A percentile compares a stretch with the other conserved stretches of the same genome.
Conservation (phyloP, 2,888 invertebrate genomes). For the Lagria hirta region DNA sequence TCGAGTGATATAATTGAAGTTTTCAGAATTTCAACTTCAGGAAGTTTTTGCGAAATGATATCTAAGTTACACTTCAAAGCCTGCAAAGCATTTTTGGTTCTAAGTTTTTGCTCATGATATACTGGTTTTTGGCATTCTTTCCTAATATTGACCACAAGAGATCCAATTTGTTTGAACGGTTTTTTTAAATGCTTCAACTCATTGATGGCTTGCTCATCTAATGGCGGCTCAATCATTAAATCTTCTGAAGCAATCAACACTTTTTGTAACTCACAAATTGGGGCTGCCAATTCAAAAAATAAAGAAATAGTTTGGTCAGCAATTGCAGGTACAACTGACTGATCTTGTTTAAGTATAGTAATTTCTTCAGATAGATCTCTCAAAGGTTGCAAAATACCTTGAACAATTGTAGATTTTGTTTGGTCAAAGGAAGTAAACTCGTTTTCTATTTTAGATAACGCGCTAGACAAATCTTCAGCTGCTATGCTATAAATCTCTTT, state of each 20-base stretch:
- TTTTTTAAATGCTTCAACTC: conserved; percentile 25
- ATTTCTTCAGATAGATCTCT: conserved; percentile 18
- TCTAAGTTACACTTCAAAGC: conserved; percentile 22
- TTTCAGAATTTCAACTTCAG: conserved; percentile 17
- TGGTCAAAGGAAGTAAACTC: too few species aligned
- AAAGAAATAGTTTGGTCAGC: conserved; percentile 31
- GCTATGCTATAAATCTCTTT: too few species aligned
- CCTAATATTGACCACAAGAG: too few species aligned
- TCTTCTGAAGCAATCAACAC: conserved; percentile 9
- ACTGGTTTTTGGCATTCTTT: too few species aligned
- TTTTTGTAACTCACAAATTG: conserved; percentile 4
- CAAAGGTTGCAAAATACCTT: conserved; percentile 11
- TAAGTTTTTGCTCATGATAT: conserved; percentile 27
- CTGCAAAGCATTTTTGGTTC: conserved; percentile 27
- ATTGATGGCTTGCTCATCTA: neutral
- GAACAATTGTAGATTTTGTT: conserved; percentile 16
- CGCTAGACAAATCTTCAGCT: too few species aligned
- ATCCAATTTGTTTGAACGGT: conserved; percentile 34
- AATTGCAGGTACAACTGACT: neutral
- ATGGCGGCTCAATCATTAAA: conserved; percentile 5
- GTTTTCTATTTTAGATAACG: too few species aligned
- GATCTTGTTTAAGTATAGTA: conserved; percentile 5
- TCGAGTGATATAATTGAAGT: conserved; percentile 17
- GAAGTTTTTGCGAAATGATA: conserved; percentile 11
- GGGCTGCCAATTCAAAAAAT: conserved; percentile 25